phyloP scores from a whole-genome alignment of 2,113 vertebrate genomes.

The Loxodonta africana region DNA sequence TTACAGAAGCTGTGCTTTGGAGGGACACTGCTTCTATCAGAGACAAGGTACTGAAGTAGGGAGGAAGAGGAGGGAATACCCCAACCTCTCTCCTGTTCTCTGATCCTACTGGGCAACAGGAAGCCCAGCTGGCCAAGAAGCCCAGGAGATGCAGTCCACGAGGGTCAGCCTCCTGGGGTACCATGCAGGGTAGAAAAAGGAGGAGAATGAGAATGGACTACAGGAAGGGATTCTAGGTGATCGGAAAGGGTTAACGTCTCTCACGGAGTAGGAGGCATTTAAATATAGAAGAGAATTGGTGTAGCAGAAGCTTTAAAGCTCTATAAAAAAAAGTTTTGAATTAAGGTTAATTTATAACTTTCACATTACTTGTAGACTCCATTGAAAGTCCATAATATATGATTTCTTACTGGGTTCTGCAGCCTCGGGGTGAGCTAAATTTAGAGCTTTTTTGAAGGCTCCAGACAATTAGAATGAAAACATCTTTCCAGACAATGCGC shows the following conservation, averaged over 20 bases:
- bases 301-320: neutral
- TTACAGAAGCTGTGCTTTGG: neutral
- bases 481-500: constrained; percentile 25
- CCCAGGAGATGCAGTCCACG: neutral
- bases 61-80: neutral
- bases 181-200: constrained; percentile 28
- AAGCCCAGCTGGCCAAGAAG: constrained; percentile 36
- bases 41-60: neutral
- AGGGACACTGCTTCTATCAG: neutral
- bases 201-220: constrained; percentile 15
- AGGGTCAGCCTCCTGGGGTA: neutral
- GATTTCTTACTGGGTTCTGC: constrained; percentile 33
- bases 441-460: constrained; percentile 55
- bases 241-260: neutral
- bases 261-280: constrained; percentile 38
- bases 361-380: neutral
- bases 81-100: neutral
- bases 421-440: constrained; percentile 54
- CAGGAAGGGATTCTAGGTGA: neutral
- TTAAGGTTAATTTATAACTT: constrained; percentile 55
- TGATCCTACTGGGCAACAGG: neutral
- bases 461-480: constrained; percentile 60
- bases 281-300: constrained; percentile 1
- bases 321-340: constrained; percentile 49
- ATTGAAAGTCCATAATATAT: constrained; percentile 52